Evolutionary conservation across 2,797 vertebrate species (phyloP).

Genomic region (Muraenolepis orangiensis): DNA sequence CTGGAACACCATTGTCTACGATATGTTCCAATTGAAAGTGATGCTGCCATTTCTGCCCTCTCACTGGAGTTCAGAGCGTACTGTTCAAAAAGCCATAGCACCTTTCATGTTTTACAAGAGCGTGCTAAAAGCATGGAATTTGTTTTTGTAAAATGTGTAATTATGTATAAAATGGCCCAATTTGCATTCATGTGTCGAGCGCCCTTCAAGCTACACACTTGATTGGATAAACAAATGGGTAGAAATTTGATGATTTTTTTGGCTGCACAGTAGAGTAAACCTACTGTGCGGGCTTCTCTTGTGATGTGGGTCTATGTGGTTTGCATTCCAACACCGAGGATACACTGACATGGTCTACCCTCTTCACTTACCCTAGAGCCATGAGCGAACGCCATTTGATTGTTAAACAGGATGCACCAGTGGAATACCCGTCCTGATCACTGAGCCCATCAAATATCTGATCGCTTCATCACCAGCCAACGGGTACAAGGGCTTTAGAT

Average conservation of each 20-base stretch:
- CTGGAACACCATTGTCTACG: too few relatives aligned
- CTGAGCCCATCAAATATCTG: constrained; percentile 52
- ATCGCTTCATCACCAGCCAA: constrained; percentile 46
- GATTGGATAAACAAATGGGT: neutral
- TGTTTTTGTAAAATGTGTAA: too few relatives aligned
- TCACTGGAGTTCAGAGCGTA: neutral
- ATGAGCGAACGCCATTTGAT: constrained; percentile 37
- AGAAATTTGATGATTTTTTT: neutral
- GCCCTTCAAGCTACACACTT: neutral
- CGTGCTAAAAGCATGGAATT: neutral
- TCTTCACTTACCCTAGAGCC: constrained; percentile 25
- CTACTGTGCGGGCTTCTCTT: neutral
- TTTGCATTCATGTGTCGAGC: neutral
- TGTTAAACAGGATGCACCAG: constrained; percentile 32
- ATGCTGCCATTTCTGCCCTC: too few relatives aligned
- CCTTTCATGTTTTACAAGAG: neutral
- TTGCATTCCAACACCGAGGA: neutral
- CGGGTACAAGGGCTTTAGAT: neutral
- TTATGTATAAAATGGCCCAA: too few relatives aligned
- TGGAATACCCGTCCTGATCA: constrained; percentile 38
- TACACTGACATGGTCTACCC: neutral
- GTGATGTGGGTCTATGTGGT: neutral
- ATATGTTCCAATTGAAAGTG: too few relatives aligned
- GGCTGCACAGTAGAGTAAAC: neutral
- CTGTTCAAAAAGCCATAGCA: neutral